phyloP scores from a whole-genome alignment of 1,140 invertebrate genomes.

The Aphis craccivora region DNA sequence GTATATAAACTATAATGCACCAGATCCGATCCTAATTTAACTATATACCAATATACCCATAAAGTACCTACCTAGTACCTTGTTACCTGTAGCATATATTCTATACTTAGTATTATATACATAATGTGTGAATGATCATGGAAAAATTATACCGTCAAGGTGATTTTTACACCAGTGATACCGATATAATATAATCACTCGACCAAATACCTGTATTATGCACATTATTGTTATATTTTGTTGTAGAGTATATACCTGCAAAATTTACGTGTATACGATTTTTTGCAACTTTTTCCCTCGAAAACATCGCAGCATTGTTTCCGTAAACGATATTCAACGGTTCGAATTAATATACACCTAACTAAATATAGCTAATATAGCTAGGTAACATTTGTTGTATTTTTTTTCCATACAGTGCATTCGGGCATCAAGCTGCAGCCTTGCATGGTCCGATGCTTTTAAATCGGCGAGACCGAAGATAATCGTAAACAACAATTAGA shows the following conservation, averaged over 20 bases:
- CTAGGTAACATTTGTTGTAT: background rate
- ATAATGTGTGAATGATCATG: background rate
- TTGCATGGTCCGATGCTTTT: constrained; percentile 48
- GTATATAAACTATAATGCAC: constrained; percentile 15
- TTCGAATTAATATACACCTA: background rate
- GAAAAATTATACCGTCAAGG: constrained; percentile 38
- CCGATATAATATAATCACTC: constrained; percentile 1
- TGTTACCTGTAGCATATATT: background rate
- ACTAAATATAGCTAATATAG: background rate
- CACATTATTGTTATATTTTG: background rate
- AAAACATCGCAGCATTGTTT: constrained; percentile 14
- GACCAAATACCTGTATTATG: background rate
- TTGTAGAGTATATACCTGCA: background rate
- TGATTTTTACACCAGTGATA: constrained; percentile 24
- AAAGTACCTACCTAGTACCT: background rate
- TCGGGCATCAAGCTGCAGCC: background rate
- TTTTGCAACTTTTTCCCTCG: background rate
- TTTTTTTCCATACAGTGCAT: background rate
- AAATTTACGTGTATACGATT: background rate
- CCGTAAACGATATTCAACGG: background rate
- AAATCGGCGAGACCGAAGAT: constrained; percentile 31
- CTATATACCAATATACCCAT: background rate
- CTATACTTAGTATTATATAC: background rate
- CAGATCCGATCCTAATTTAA: constrained; percentile 19
- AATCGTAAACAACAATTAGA: constrained; percentile 46